phyloP scores from a whole-genome alignment of 1,140 invertebrate species.

The Danaus plexippus region DNA sequence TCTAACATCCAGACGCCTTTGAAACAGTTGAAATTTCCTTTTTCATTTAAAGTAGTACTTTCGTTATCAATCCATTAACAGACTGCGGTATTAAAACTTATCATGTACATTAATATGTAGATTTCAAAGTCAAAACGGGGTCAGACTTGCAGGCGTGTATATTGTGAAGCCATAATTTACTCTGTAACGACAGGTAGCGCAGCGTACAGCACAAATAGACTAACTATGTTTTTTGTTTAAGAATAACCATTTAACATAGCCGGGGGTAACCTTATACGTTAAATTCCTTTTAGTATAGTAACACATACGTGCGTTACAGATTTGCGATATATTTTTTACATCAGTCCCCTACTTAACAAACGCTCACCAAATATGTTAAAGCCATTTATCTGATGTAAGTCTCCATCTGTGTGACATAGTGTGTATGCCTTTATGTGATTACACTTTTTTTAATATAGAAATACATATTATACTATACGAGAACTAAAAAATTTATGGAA shows the following conservation, averaged over 20 bases:
- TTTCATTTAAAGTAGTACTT: too few relatives aligned
- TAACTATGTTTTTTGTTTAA: conserved; percentile 16
- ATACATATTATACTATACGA: too few relatives aligned
- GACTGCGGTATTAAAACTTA: conserved; percentile 21
- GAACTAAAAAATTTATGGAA: too few relatives aligned
- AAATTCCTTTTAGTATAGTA: conserved; percentile 6
- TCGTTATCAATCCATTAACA: conserved; percentile 22
- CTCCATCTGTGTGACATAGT: background rate
- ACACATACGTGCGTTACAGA: conserved; percentile 22
- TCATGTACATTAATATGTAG: conserved; percentile 35
- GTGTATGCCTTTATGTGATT: too few relatives aligned
- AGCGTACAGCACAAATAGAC: conserved; percentile 7
- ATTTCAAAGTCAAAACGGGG: conserved; percentile 30
- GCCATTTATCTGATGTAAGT: too few relatives aligned
- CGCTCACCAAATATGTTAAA: conserved; percentile 8
- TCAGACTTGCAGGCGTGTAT: conserved; percentile 21
- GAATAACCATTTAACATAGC: conserved; percentile 15
- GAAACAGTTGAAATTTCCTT: conserved; percentile 15
- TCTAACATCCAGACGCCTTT: conserved; percentile 3
- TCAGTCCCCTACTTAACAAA: conserved; percentile 7
- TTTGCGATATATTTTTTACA: conserved; percentile 11
- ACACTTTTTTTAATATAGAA: too few relatives aligned
- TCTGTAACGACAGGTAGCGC: background rate
- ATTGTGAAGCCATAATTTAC: conserved; percentile 11
- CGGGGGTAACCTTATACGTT: conserved; percentile 21